Evolutionary conservation across 1,140 invertebrate species (phyloP), one percentile per base, ranked within the genome.

Genomic region (Asbolus verrucosus): DNA sequence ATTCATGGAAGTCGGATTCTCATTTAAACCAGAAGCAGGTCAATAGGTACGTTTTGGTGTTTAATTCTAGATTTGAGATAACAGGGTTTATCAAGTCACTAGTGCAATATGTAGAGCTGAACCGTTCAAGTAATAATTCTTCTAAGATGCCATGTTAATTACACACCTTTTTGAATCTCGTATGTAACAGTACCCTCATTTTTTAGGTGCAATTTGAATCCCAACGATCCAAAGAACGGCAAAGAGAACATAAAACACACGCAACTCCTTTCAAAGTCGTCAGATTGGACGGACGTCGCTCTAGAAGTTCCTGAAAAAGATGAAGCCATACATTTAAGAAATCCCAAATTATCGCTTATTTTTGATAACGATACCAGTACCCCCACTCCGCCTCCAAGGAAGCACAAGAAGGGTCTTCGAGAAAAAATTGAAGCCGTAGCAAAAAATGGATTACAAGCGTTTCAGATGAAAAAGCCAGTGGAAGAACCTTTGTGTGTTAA

Each of bases 201-300:
- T 59, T 75, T 31, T 68, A 79, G 78, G 50, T 73, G 46, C 19
- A 71, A 78, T 68, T 67, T 41, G 0, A 70, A 70, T 33, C 16
- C 70, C 0, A 50, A 59, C 8, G 31, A 68, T 0, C 30, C 60
- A 8, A 71, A n/a, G 5, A 65, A 65, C 50, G 66, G 73, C 38
- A 61, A 70, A 38, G 69, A 72, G 36, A 75, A 65, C 68, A 70
- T 70, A 6, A 70, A 66, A 24, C 72, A 70, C 65, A 73, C 75
- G 0, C 70, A 77, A 71, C 70, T 69, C 2, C 63, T 77, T n/a
- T 76, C 79, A 1, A 76, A 76, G 66, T 79, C 84, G 18, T 83
- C 83, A 65, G 85, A 86, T 72, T 86, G 85, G 85, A 85, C 84
- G 13, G 84, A 86, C 74, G 84, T 82, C 65, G 82, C 84, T 72